Evolutionary conservation across 2,888 invertebrate genomes (phyloP).

Genomic region (Ophraella communa): DNA sequence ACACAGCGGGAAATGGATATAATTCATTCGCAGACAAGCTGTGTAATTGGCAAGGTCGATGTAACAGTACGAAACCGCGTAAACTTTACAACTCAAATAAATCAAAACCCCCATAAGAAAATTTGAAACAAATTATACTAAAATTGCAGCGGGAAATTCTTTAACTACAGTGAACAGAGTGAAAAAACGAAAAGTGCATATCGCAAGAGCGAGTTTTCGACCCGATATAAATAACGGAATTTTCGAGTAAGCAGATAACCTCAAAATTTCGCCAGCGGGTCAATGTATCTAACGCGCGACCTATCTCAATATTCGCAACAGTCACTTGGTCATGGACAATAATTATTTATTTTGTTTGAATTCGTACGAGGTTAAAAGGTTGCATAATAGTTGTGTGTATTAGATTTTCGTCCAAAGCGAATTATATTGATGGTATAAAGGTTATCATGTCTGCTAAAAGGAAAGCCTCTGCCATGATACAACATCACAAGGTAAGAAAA

Average conservation of each 20-base stretch:
- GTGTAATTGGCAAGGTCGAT: conserved; percentile 19
- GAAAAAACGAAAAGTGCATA: not conserved
- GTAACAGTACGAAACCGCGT: too few relatives aligned
- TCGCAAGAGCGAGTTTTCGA: too few relatives aligned
- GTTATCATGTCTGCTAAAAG: conserved; percentile 73
- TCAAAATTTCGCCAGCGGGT: conserved; percentile 40
- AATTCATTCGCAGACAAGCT: conserved; percentile 33
- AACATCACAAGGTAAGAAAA: conserved; percentile 64
- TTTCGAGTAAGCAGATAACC: not conserved
- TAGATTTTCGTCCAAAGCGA: conserved; percentile 2
- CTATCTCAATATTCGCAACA: conserved; percentile 58
- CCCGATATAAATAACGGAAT: not conserved
- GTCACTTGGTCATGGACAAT: conserved; percentile 57
- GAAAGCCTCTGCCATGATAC: conserved; percentile 76
- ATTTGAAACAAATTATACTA: too few relatives aligned
- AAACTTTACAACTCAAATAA: too few relatives aligned
- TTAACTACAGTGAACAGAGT: not conserved
- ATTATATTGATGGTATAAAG: not conserved
- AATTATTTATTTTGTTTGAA: too few relatives aligned
- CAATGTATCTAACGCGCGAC: conserved; percentile 48
- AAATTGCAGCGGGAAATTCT: too few relatives aligned
- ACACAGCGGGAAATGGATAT: conserved; percentile 36
- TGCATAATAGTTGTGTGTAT: conserved; percentile 12
- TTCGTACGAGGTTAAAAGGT: conserved; percentile 44
- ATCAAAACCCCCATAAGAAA: too few relatives aligned